phyloP scores from a whole-genome alignment of 1,140 invertebrate species.

The Pseudomyrmex flavicornis region DNA sequence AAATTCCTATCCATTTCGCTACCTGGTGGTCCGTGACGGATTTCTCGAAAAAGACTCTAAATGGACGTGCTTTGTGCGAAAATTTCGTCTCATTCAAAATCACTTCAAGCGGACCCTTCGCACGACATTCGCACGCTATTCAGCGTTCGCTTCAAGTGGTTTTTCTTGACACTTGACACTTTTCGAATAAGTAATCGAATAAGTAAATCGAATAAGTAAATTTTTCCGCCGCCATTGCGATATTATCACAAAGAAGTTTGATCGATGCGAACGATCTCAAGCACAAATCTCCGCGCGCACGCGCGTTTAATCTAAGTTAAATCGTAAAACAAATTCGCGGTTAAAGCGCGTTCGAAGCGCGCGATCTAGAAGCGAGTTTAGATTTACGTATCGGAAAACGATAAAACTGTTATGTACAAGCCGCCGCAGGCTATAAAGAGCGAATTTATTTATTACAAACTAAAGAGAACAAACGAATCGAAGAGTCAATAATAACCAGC shows the following conservation, averaged over 20 bases:
- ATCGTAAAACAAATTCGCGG: not conserved
- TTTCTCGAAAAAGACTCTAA: no score
- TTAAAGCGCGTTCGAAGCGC: not conserved
- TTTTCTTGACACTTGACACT: no score
- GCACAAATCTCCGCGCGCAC: not conserved
- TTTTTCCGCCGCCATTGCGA: not conserved
- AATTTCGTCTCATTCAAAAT: no score
- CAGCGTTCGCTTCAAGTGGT: no score
- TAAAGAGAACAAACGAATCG: no score
- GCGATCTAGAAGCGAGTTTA: not conserved
- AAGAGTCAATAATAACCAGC: no score
- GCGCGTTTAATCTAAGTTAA: conserved; percentile 17
- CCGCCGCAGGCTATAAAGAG: not conserved
- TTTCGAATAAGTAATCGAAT: not conserved
- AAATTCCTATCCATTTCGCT: not conserved
- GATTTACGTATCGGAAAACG: not conserved
- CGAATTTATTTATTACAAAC: not conserved
- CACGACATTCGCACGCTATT: no score
- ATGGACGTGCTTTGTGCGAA: no score
- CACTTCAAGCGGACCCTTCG: no score
- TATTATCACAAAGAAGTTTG: not conserved
- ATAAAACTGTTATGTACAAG: not conserved
- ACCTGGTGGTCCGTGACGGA: no score
- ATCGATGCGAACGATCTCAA: conserved; percentile 22
- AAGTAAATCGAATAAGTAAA: not conserved